Percentiles rank a stretch among this genome's conserved stretches.
These are phyloP conservation scores for Geodia barretti DNA, from an alignment of 37 sponge, comb jelly and placozoan genomes.

Conservation along the genomic window DNA sequence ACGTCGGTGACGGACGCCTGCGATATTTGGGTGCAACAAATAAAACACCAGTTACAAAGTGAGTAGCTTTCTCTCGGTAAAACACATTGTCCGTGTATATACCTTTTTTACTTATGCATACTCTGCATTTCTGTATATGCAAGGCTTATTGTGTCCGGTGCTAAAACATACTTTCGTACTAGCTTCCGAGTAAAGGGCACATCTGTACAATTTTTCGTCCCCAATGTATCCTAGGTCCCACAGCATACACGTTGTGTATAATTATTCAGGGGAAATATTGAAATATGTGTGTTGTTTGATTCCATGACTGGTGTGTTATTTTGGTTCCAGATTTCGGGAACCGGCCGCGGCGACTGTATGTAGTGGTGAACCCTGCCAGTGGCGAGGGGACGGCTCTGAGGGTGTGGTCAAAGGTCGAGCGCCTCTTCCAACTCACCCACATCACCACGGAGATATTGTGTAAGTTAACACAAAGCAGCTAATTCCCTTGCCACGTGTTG, in stretches of 20 bases:
- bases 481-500: too few relatives aligned
- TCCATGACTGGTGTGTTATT: too few relatives aligned
- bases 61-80: slow-evolving; percentile 1
- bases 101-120: not conserved
- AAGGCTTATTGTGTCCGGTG: too few relatives aligned
- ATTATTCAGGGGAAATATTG: too few relatives aligned
- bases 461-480: too few relatives aligned
- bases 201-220: too few relatives aligned
- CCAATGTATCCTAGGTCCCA: too few relatives aligned
- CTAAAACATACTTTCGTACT: too few relatives aligned
- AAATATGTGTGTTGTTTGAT: too few relatives aligned
- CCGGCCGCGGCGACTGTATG: slow-evolving; percentile 68
- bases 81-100: not conserved
- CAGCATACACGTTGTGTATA: too few relatives aligned
- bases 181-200: too few relatives aligned
- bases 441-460: slow-evolving; percentile 54
- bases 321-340: slow-evolving; percentile 67
- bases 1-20: slow-evolving; percentile 16
- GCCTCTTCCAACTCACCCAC: slow-evolving; percentile 55
- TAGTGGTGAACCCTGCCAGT: slow-evolving; percentile 75
- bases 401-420: slow-evolving; percentile 53
- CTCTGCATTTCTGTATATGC: not conserved
- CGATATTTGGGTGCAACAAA: slow-evolving; percentile 59
- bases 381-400: slow-evolving; percentile 33
- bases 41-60: slow-evolving; percentile 60